Evolutionary conservation across 1,140 invertebrate genomes (phyloP).

Genomic region (Chrysopa pallens): DNA sequence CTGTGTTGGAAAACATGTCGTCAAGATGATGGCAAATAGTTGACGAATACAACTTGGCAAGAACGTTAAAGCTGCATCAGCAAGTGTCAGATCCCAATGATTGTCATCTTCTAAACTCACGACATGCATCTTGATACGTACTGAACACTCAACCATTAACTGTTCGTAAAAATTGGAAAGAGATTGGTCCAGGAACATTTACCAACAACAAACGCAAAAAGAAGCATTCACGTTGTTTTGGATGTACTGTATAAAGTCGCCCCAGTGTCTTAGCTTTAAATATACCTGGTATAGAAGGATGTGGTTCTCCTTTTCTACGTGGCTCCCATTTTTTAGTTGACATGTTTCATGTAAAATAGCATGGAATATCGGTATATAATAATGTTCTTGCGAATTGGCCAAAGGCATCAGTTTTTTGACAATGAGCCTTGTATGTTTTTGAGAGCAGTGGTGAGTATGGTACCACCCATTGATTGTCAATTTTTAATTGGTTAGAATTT

Average conservation of each 20-base stretch:
- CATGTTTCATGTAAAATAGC: slow-evolving; percentile 11
- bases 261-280: slow-evolving; percentile 10
- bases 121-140: no score
- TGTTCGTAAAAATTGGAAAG: slow-evolving; percentile 16
- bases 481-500: slow-evolving; percentile 4
- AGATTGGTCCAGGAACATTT: slow-evolving; percentile 16
- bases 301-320: slow-evolving; percentile 7
- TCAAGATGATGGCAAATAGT: no score
- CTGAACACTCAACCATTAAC: slow-evolving; percentile 14
- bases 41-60: no score
- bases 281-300: slow-evolving; percentile 8
- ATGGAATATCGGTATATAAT: slow-evolving; percentile 10
- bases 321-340: slow-evolving; percentile 8
- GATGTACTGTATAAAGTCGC: slow-evolving; percentile 18
- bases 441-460: slow-evolving; percentile 11
- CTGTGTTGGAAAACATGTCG: no score
- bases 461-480: slow-evolving; percentile 13
- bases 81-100: no score
- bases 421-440: slow-evolving; percentile 9
- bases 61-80: no score
- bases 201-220: slow-evolving; percentile 6
- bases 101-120: no score
- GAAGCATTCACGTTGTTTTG: slow-evolving; percentile 11
- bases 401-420: slow-evolving; percentile 7
- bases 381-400: slow-evolving; percentile 4